A percentile compares a stretch with the other conserved stretches of the same genome.
phyloP scores from a whole-genome alignment of 2,113 vertebrate species.

The Zosterops borbonicus region DNA sequence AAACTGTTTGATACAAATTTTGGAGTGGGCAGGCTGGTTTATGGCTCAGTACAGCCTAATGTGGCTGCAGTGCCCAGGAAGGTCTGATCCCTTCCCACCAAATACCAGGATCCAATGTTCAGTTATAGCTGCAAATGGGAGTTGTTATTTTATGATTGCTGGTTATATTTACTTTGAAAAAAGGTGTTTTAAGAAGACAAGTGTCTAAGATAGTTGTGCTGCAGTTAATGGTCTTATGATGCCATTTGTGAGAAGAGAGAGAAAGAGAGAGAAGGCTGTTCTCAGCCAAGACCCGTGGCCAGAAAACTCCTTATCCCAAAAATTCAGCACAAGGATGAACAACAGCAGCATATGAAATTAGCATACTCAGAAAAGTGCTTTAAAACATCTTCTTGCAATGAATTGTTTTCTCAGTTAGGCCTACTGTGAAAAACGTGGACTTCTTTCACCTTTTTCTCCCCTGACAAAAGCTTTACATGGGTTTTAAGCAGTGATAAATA shows the following conservation, averaged over 20 bases:
- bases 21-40: neutral
- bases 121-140: neutral
- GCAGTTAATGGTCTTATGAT: neutral
- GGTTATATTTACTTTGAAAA: neutral
- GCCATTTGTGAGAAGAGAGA: neutral
- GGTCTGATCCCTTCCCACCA: neutral
- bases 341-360: neutral
- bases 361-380: neutral
- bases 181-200: neutral
- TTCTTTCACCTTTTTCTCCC: neutral
- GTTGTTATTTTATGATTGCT: neutral
- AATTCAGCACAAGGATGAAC: neutral
- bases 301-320: neutral
- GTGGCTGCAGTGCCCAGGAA: neutral
- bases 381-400: neutral
- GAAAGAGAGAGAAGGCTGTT: neutral
- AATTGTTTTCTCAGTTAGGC: neutral
- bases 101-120: neutral
- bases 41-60: neutral
- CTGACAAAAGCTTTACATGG: neutral
- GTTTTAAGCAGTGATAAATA: slow-evolving; percentile 1
- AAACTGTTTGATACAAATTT: neutral
- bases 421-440: neutral
- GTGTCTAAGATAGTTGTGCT: neutral
- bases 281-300: neutral